phyloP scores from a whole-genome alignment of 2,797 vertebrate species.

The Eremophila alpestris region DNA sequence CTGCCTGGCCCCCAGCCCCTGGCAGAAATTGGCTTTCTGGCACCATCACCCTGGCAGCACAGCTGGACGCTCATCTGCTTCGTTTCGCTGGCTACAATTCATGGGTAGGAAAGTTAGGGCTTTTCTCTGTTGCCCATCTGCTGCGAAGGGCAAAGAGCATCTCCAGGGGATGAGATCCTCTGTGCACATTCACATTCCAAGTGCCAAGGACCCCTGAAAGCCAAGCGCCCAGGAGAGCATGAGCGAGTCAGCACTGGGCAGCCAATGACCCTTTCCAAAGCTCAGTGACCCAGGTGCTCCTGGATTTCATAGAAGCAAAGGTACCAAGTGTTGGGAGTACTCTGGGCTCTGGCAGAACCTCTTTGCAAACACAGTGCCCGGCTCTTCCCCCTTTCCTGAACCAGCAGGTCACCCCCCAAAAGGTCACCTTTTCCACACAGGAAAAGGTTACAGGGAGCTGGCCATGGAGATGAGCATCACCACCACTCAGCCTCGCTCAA shows the following conservation, averaged over 20 bases:
- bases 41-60: fast-evolving
- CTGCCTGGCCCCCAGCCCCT: neutral
- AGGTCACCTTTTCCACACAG: neutral
- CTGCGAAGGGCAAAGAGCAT: neutral
- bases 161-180: neutral
- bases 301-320: neutral
- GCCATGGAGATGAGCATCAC: neutral
- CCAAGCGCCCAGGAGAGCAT: neutral
- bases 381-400: neutral
- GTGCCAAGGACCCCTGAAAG: neutral
- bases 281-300: neutral
- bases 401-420: neutral
- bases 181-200: neutral
- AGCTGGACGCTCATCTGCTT: neutral
- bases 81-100: neutral
- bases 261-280: neutral
- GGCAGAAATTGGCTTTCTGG: neutral
- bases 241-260: neutral
- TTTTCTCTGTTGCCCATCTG: neutral
- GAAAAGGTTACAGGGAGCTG: neutral
- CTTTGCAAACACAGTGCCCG: neutral
- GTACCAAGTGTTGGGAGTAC: neutral
- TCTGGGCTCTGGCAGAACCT: neutral
- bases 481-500: neutral
- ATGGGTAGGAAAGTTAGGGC: neutral